A percentile compares a stretch with the other conserved stretches of the same genome.
Evolutionary conservation across 2,797 vertebrate genomes (phyloP).

Genomic region (Enteromius radiatus): DNA sequence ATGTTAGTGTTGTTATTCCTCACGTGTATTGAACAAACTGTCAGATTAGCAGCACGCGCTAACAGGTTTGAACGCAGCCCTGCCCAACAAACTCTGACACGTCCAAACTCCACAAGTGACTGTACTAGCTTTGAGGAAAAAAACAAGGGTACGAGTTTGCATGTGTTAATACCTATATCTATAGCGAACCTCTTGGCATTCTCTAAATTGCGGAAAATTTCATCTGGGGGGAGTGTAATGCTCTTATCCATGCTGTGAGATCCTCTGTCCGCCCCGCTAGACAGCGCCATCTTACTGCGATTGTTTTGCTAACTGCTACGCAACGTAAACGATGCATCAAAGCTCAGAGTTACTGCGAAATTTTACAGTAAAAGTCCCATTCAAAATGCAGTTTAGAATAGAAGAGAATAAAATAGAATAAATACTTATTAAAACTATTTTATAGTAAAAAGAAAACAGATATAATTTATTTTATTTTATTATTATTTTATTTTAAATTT

Average conservation of each 20-base stretch:
- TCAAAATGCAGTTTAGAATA: background rate
- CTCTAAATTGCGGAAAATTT: slow-evolving; percentile 96
- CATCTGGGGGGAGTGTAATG: slow-evolving; percentile 94
- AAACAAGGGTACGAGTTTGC: background rate
- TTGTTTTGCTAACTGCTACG: background rate
- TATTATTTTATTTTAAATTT: too few species aligned
- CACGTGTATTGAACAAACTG: slow-evolving; percentile 56
- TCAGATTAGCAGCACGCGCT: slow-evolving; percentile 44
- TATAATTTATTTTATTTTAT: too few species aligned
- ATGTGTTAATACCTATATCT: slow-evolving; percentile 86
- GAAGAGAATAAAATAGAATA: background rate
- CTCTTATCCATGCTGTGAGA: slow-evolving; percentile 91
- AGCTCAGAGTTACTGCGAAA: background rate
- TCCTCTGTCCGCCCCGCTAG: slow-evolving; percentile 76
- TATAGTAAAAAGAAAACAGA: too few species aligned
- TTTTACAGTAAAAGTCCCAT: slow-evolving; percentile 32
- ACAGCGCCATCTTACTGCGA: slow-evolving; percentile 88
- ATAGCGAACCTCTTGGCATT: slow-evolving; percentile 98
- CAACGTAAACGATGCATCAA: background rate
- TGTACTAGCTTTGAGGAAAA: background rate
- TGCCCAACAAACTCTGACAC: slow-evolving; percentile 3
- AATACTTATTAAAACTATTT: background rate
- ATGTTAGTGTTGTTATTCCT: background rate
- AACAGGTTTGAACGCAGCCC: slow-evolving; percentile 29
- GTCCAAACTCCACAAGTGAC: slow-evolving; percentile 50